Percentiles rank a stretch among this genome's conserved stretches.
Conservation (phyloP, 2,797 vertebrate species). For the Malacoctenus gilli region DNA sequence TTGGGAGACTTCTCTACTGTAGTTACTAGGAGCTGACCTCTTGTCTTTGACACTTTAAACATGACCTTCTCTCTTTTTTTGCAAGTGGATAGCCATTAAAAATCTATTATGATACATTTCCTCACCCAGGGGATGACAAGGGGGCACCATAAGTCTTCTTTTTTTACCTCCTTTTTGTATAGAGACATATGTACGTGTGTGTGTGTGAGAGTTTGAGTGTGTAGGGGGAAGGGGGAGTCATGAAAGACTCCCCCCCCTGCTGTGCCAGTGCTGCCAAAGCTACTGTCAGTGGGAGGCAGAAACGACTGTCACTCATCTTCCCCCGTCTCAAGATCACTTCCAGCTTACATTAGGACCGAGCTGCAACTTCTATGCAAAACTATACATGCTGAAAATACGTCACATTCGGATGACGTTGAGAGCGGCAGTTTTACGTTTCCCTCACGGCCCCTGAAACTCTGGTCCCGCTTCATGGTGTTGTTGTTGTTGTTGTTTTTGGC, state of each 20-base stretch:
- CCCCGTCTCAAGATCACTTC: slow-evolving; percentile 10
- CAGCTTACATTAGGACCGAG: slow-evolving; percentile 23
- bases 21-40: slow-evolving; percentile 30
- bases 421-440: no score
- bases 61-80: slow-evolving; percentile 62
- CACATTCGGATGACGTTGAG: no score
- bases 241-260: slow-evolving; percentile 63
- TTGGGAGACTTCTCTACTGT: background rate
- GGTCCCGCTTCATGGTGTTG: slow-evolving; percentile 21
- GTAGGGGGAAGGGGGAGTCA: slow-evolving; percentile 33
- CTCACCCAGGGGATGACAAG: no score
- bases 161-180: slow-evolving; percentile 34
- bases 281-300: slow-evolving; percentile 71
- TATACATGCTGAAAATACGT: background rate
- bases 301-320: slow-evolving; percentile 64
- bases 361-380: slow-evolving; percentile 25
- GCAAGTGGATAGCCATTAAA: slow-evolving; percentile 65
- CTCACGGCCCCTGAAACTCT: no score
- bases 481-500: slow-evolving; percentile 42
- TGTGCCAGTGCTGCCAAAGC: slow-evolving; percentile 73
- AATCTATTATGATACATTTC: slow-evolving; percentile 80
- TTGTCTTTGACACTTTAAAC: slow-evolving; percentile 15
- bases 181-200: background rate
- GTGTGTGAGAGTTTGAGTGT: background rate
- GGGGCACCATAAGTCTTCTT: slow-evolving; percentile 68